These are phyloP conservation scores for Stenichneumon culpator DNA, from an alignment of 2,888 invertebrate genomes.

Conservation along the genomic window DNA sequence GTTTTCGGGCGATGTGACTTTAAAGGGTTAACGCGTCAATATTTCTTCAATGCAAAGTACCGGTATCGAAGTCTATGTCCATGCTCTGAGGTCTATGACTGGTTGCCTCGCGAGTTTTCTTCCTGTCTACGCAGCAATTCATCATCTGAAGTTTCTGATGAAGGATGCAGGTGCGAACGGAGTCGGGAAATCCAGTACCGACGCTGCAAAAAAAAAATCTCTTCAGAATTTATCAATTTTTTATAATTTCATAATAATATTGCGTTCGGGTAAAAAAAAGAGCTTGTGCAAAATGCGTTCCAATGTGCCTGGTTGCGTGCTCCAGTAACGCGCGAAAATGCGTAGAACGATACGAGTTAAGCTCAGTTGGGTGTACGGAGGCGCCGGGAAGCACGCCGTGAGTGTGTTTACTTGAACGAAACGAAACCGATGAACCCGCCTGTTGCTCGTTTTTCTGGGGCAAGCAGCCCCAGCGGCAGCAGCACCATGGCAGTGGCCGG, in stretches of 20 bases:
- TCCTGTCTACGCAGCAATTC: slow-evolving; percentile 91
- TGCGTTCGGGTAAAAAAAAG: background rate
- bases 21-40: background rate
- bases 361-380: slow-evolving; percentile 32
- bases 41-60: slow-evolving; percentile 69
- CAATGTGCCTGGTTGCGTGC: slow-evolving; percentile 51
- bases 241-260: background rate
- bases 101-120: slow-evolving; percentile 86
- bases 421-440: slow-evolving; percentile 65
- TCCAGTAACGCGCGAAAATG: slow-evolving; percentile 54
- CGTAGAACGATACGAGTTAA: slow-evolving; percentile 38
- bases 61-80: slow-evolving; percentile 79
- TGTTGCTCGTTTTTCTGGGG: slow-evolving; percentile 62
- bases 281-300: slow-evolving; percentile 15
- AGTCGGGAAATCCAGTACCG: slow-evolving; percentile 93
- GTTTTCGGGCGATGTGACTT: too few relatives aligned
- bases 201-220: slow-evolving; percentile 87
- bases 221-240: background rate
- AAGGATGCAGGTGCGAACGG: slow-evolving; percentile 93
- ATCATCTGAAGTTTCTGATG: slow-evolving; percentile 97
- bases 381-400: slow-evolving; percentile 11
- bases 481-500: slow-evolving; percentile 46
- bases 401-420: slow-evolving; percentile 61
- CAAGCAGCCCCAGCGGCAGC: slow-evolving; percentile 50
- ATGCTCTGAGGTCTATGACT: slow-evolving; percentile 77